Evolutionary conservation across 2,797 vertebrate species (phyloP).

Genomic region (Tragopan temminckii): DNA sequence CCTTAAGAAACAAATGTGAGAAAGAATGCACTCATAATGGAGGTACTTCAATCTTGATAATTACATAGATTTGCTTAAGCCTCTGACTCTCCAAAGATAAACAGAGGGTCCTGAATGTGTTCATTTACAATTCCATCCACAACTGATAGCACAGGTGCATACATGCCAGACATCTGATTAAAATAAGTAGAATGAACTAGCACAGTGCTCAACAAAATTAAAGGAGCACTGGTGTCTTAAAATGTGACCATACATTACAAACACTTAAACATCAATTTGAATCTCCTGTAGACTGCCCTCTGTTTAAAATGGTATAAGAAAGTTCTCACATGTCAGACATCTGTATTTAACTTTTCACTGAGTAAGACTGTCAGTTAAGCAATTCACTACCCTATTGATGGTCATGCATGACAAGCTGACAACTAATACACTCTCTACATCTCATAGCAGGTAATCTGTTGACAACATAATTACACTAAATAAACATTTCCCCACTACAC

Average conservation of each 20-base stretch:
- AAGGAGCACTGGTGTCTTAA: background rate
- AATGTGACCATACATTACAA: background rate
- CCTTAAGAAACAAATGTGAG: background rate
- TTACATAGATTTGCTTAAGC: background rate
- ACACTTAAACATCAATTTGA: background rate
- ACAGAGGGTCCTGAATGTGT: background rate
- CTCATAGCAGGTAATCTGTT: background rate
- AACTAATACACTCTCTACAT: background rate
- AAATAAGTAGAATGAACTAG: background rate
- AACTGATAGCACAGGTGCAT: background rate
- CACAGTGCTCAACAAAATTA: background rate
- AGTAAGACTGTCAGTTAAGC: background rate
- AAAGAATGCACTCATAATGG: background rate
- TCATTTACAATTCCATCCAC: background rate
- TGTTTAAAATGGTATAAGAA: background rate
- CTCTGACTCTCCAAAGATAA: background rate
- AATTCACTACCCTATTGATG: background rate
- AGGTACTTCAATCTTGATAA: background rate
- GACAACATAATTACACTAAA: background rate
- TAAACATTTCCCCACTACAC: background rate
- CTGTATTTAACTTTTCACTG: background rate
- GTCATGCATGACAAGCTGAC: background rate
- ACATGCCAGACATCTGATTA: background rate
- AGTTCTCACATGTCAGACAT: background rate
- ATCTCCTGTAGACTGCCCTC: background rate